Evolutionary conservation across 2,113 vertebrate species (phyloP), one percentile per base, ranked within the genome.

Genomic region (Zosterops lateralis): DNA sequence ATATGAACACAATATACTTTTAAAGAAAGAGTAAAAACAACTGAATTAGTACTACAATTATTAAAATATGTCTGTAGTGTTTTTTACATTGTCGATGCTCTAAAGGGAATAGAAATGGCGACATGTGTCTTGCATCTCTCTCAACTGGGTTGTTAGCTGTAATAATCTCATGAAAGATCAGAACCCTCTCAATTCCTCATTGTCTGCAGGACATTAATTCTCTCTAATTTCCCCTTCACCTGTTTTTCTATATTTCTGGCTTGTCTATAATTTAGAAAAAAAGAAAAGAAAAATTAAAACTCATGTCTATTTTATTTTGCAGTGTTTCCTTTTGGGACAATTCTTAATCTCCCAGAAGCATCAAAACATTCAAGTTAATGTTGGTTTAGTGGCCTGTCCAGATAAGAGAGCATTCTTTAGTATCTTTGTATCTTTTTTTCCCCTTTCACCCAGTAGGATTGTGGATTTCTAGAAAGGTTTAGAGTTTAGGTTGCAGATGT

Each of bases 291-390:
- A 38, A 9, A 1, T 80, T 76, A 73, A 65, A 92, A 48, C 38
- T 93, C 38, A 7, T 31, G 50, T 61, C 34, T 91, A 6, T 56
- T 96, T 86, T 85, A 36, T 95, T 89, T 64, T 44, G 21, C 68
- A 53, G 9, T 48, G 21, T 84, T 88, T 93, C 61, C 85, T 68
- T 91, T 92, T 48, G 74, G 56, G 89, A 75, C 53, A 86, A 40
- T 85, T 88, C 60, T 29, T 90, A 75, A 92, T 93, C 91, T 96
- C 80, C 48, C 36, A 77, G 53, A 94, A 88, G 56, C 83, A 92
- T 91, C 91, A 83, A 95, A 92, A n/a, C 65, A 42, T 90, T 93
- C 81, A 60, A 67, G 51, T 91, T 87, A 79, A 54, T 92, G 82
- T 85, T 87, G 75, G 17, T 86, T 91, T 77, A 86, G 85, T 84